A percentile compares a stretch with the other conserved stretches of the same genome.
These are phyloP conservation scores for Sebastes cheni DNA, from an alignment of 2,797 vertebrate species.

Conservation along the genomic window DNA sequence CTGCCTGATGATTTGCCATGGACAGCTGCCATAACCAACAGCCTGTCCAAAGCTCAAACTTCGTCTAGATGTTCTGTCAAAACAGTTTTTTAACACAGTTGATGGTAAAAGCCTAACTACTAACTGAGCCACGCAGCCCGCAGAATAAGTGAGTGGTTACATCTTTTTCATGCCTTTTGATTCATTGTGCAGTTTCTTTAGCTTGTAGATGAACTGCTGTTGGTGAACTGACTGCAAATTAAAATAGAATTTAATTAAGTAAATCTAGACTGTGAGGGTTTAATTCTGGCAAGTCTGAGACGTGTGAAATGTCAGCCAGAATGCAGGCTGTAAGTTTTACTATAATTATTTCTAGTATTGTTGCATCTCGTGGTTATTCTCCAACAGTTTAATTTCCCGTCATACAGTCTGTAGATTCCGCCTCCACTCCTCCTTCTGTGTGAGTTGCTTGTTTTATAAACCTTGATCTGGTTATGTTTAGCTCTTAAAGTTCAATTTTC, in stretches of 20 bases:
- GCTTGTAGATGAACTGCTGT: no score
- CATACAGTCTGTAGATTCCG: no score
- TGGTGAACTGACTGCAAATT: no score
- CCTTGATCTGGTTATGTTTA: conserved; percentile 23
- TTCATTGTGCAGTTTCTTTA: neutral
- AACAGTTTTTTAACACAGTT: neutral
- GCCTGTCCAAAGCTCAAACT: conserved; percentile 76
- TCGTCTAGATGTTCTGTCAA: conserved; percentile 9
- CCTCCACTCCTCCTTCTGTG: neutral
- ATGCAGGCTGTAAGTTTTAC: neutral
- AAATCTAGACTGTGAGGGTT: neutral
- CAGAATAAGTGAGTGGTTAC: conserved; percentile 35
- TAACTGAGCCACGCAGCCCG: neutral
- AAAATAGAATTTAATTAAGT: neutral
- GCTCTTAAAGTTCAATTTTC: neutral
- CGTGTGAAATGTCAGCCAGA: conserved; percentile 29
- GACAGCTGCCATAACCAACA: conserved; percentile 60
- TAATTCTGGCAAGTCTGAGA: conserved; percentile 1
- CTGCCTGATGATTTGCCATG: conserved; percentile 63
- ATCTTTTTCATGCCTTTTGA: neutral
- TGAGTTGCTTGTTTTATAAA: neutral
- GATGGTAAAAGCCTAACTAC: neutral
- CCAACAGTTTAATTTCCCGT: neutral
- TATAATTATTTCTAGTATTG: neutral
- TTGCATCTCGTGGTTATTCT: conserved; percentile 4